Evolutionary conservation across 2,888 invertebrate species (phyloP).

Genomic region (Platycheirus rosarum): DNA sequence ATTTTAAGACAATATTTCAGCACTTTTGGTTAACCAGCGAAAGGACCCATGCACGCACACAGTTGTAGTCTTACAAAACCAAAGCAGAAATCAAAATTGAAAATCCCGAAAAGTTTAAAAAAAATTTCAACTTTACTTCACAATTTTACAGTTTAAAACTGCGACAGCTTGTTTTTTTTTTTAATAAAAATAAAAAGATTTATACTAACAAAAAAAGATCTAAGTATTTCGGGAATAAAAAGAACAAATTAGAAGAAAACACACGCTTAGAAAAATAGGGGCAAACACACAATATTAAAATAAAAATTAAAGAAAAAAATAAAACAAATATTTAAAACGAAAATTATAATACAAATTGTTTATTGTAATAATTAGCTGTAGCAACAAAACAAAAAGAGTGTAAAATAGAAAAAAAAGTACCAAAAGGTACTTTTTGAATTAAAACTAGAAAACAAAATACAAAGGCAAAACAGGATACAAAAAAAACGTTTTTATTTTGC

Average conservation of each 20-base stretch:
- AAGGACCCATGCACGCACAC: slow-evolving; percentile 12
- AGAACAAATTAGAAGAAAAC: slow-evolving; percentile 40
- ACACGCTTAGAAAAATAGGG: slow-evolving; percentile 60
- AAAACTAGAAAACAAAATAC: slow-evolving; percentile 53
- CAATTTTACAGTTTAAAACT: slow-evolving; percentile 52
- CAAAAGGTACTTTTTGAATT: slow-evolving; percentile 48
- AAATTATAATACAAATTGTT: slow-evolving; percentile 35
- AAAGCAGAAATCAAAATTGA: slow-evolving; percentile 50
- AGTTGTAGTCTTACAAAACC: slow-evolving; percentile 9
- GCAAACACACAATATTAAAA: slow-evolving; percentile 49
- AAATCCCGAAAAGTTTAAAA: slow-evolving; percentile 11
- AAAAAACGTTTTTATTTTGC: slow-evolving; percentile 22
- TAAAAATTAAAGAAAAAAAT: slow-evolving; percentile 28
- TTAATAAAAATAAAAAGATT: slow-evolving; percentile 41
- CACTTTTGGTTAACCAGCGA: slow-evolving; percentile 8
- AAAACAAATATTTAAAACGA: slow-evolving; percentile 35
- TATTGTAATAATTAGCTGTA: slow-evolving; percentile 60
- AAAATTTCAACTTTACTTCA: slow-evolving; percentile 60
- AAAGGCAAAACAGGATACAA: slow-evolving; percentile 44
- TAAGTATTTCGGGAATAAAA: slow-evolving; percentile 41
- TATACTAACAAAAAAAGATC: slow-evolving; percentile 37
- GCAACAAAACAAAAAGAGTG: slow-evolving; percentile 39
- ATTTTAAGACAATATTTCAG: background rate
- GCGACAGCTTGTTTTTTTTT: slow-evolving; percentile 18
- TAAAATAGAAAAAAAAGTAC: slow-evolving; percentile 55